Conservation (phyloP, 1,140 invertebrate genomes). For the Hycleus phaleratus region DNA sequence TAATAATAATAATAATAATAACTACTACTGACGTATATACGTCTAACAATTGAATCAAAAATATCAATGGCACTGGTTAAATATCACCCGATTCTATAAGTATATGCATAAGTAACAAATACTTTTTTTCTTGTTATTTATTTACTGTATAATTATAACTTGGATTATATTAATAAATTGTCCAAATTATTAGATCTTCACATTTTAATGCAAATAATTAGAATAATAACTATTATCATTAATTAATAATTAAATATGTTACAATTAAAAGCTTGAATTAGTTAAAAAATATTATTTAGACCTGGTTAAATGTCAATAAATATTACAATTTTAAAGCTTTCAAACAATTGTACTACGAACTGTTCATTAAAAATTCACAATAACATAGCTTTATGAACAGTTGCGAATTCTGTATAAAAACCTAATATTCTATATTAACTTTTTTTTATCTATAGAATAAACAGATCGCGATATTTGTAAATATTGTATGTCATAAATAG, state of each 20-base stretch:
- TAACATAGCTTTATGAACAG: no score
- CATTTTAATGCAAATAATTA: background rate
- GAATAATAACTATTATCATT: background rate
- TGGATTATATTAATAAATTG: slow-evolving; percentile 13
- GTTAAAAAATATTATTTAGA: slow-evolving; percentile 10
- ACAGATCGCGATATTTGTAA: no score
- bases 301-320: slow-evolving; percentile 10
- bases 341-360: slow-evolving; percentile 12
- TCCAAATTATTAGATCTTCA: slow-evolving; percentile 15
- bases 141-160: slow-evolving; percentile 28
- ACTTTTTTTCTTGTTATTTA: slow-evolving; percentile 28
- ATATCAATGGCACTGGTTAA: slow-evolving; percentile 45
- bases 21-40: slow-evolving; percentile 38
- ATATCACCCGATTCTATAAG: slow-evolving; percentile 44
- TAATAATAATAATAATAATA: slow-evolving; percentile 37
- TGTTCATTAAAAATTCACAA: no score
- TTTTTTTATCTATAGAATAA: slow-evolving; percentile 1
- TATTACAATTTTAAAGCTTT: slow-evolving; percentile 1
- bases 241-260: background rate
- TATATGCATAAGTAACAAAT: slow-evolving; percentile 38
- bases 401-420: slow-evolving; percentile 14
- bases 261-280: slow-evolving; percentile 12
- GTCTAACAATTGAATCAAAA: slow-evolving; percentile 43
- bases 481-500: slow-evolving; percentile 8
- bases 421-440: slow-evolving; percentile 9